Conservation (phyloP, 2,113 vertebrate genomes). For the Actinemys pallida region DNA sequence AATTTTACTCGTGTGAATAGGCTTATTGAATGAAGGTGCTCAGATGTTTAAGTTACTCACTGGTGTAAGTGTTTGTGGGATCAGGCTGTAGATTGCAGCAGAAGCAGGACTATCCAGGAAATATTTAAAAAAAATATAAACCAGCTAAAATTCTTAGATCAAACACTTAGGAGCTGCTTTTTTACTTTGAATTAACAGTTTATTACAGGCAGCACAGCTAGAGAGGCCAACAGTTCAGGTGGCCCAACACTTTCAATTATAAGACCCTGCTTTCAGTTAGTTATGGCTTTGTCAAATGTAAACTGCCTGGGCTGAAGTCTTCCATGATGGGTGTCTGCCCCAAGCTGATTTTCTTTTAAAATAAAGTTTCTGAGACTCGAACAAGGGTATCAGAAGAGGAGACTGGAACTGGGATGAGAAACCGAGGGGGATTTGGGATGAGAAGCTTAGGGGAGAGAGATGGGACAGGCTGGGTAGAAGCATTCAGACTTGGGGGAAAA, state of each 20-base stretch:
- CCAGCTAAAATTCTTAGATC: background rate
- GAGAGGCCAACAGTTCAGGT: background rate
- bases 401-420: rapidly evolving
- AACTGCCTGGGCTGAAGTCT: rapidly evolving
- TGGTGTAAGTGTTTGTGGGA: background rate
- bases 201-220: background rate
- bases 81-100: background rate
- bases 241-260: background rate
- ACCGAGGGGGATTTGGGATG: background rate
- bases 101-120: background rate
- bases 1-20: background rate
- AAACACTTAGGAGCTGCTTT: background rate
- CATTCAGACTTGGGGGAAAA: background rate
- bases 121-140: background rate
- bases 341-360: background rate
- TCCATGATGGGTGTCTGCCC: background rate
- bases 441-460: rapidly evolving
- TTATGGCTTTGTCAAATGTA: background rate
- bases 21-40: background rate
- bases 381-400: background rate
- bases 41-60: background rate
- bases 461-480: background rate
- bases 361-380: background rate
- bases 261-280: background rate
- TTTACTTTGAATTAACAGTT: background rate